Conservation (phyloP, 2,113 vertebrate genomes). For the Recurvirostra avosetta region DNA sequence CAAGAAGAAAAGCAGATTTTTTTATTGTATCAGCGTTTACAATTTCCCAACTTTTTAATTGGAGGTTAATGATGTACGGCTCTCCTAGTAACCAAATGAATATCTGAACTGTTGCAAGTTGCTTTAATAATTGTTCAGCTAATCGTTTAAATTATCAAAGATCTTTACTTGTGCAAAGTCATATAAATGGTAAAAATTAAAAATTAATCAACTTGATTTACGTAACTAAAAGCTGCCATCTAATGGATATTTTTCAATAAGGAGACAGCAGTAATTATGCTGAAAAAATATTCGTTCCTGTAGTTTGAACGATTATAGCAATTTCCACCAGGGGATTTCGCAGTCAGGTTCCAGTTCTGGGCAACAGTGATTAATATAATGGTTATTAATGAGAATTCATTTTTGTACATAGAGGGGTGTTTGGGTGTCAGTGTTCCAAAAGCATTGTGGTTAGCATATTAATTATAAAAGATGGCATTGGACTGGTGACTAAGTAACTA, state of each 20-base stretch:
- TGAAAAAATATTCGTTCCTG: slow-evolving; percentile 88
- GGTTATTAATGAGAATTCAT: slow-evolving; percentile 95
- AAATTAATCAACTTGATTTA: slow-evolving; percentile 96
- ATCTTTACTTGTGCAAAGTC: slow-evolving; percentile 88
- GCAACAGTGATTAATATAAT: slow-evolving; percentile 97
- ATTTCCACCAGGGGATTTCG: slow-evolving; percentile 98
- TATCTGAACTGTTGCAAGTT: slow-evolving; percentile 73
- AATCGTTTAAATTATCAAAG: slow-evolving; percentile 92
- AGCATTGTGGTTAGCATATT: slow-evolving; percentile 78
- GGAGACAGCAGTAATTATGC: slow-evolving; percentile 95
- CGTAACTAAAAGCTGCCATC: slow-evolving; percentile 88
- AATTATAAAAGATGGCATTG: slow-evolving; percentile 77
- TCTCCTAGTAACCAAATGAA: slow-evolving; percentile 76
- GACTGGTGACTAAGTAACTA: slow-evolving; percentile 71
- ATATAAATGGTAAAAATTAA: slow-evolving; percentile 85
- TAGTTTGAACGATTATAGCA: slow-evolving; percentile 98
- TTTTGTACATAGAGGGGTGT: slow-evolving; percentile 83
- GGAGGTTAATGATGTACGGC: slow-evolving; percentile 74
- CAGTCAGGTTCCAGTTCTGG: slow-evolving; percentile 95
- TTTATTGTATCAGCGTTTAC: slow-evolving; percentile 54
- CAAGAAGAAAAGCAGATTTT: not conserved
- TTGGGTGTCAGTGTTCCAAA: slow-evolving; percentile 81
- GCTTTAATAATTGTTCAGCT: slow-evolving; percentile 87
- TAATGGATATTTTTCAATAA: slow-evolving; percentile 98
- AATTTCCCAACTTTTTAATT: slow-evolving; percentile 72